Evolutionary conservation across 2,113 vertebrate species (phyloP), one percentile per base, ranked within the genome.

Genomic region (Poeciliopsis prolifica): DNA sequence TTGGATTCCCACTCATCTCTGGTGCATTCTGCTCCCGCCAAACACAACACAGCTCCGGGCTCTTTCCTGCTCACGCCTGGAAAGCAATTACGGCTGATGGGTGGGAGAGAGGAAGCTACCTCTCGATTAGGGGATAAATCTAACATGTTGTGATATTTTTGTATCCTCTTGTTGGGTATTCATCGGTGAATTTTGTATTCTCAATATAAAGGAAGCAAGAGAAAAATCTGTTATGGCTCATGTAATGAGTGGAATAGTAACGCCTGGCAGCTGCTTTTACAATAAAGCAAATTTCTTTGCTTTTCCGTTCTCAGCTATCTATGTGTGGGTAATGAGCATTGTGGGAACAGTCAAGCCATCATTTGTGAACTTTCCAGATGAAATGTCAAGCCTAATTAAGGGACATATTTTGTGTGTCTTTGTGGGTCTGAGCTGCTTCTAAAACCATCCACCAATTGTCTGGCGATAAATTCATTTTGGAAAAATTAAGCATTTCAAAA

Each of bases 51-150:
- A 62, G 84, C 89, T 92, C 44, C 86, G 30, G 88, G 89, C 87
- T 73, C 65, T 86, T 81, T 86, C 73, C 65, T 48, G 65, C 17
- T 70, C 82, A 67, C 65, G 80, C 82, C 82, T 88, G 82, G 73
- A 89, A 92, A 92, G 90, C 90, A 92, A 92, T 93, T 92, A 92
- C 77, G 78, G 85, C 75, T 82, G 86, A 82, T 74, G 83, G 79
- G 79, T 75, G 68, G 70, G 78, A 61, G 72, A 17, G 65, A 48
- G 26, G 44, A 40, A 22, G 58, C 67, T 72, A 72, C 76, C 58
- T 87, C 83, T 78, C 61, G 70, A 90, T 87, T 91, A 93, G 87
- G 31, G 70, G 60, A 54, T 84, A 82, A 58, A 88, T 88, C 88
- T 87, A 76, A 54, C 75, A 67, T 76, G 82, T 0, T 2, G 15